These are phyloP conservation scores for Carettochelys insculpta DNA, from an alignment of 2,113 vertebrate species.

Conservation along the genomic window DNA sequence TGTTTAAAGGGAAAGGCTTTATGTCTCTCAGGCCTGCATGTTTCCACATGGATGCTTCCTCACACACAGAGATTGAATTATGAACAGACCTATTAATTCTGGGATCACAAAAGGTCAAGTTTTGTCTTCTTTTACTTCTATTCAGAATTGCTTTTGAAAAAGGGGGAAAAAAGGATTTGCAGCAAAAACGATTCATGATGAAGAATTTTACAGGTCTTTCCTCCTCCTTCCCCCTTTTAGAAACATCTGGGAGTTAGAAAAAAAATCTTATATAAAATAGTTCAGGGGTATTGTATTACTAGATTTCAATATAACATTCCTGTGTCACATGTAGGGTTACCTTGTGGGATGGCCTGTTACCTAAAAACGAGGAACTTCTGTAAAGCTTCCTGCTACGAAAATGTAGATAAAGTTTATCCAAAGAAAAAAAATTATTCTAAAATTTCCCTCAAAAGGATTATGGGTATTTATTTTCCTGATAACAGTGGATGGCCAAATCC, in stretches of 20 bases:
- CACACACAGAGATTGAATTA: slow-evolving; percentile 89
- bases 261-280: slow-evolving; percentile 71
- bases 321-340: slow-evolving; percentile 59
- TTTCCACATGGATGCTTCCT: slow-evolving; percentile 87
- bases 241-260: slow-evolving; percentile 71
- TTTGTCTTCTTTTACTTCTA: slow-evolving; percentile 85
- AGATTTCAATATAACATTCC: slow-evolving; percentile 61
- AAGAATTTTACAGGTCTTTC: slow-evolving; percentile 78
- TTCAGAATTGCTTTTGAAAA: slow-evolving; percentile 84
- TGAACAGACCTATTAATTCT: slow-evolving; percentile 88
- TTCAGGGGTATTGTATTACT: slow-evolving; percentile 58
- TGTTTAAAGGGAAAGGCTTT: slow-evolving; percentile 86
- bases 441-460: not conserved
- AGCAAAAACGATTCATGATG: slow-evolving; percentile 76
- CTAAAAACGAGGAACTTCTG: slow-evolving; percentile 42
- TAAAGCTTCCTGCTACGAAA: not conserved
- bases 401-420: not conserved
- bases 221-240: slow-evolving; percentile 39
- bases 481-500: not conserved
- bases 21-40: slow-evolving; percentile 83
- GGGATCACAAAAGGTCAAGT: slow-evolving; percentile 87
- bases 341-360: slow-evolving; percentile 58
- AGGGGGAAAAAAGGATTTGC: slow-evolving; percentile 75
- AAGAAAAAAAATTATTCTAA: not conserved
- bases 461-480: rapidly evolving